Evolutionary conservation across 2,113 vertebrate genomes (phyloP), one percentile per base, ranked within the genome.

Genomic region (Elephas maximus): DNA sequence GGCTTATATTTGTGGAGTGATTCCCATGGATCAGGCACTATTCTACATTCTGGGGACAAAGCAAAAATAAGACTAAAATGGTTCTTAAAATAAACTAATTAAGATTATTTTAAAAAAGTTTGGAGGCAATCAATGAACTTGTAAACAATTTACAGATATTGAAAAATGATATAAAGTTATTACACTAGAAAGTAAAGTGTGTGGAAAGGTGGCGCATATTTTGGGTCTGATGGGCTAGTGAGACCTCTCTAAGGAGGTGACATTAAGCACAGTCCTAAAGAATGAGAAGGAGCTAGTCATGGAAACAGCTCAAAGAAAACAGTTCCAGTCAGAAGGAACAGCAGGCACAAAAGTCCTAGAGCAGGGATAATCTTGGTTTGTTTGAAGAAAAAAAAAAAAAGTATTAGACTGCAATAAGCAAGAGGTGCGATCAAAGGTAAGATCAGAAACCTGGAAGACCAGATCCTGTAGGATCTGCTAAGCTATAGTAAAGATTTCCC

Each of bases 1-100:
- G 18, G 67, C 1, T 28, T 45, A 7, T 15, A 73, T 69, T 30
- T 1, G 2, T 65, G 0, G 1, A 81, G 21, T 76, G 28, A 62
- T 45, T 57, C 20, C 3, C 53, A 81, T 92, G 23, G 18, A 10
- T 3, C 0, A 30, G 24, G 69, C 5, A 8, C 3, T 73, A 23
- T 65, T 80, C 15, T 65, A 33, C 53, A 15, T 41, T 6, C 6
- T 82, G 48, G 6, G 3, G 4, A 74, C 63, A 87, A 63, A 7
- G 10, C 18, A 80, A 51, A 93, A 24, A 30, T 57, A 79, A 87
- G 6, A 65, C 14, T 44, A 30, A 37, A 71, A 15, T 65, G 23
- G 2, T 20, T 2, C 5, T 44, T 81, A 2, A 8, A 1, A 0
- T 21, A 3, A 8, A 1, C 0, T 21, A 3, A 24, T 44, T 48